Evolutionary conservation across 2,797 vertebrate species (phyloP).

Genomic region (Hemibagrus guttatus): DNA sequence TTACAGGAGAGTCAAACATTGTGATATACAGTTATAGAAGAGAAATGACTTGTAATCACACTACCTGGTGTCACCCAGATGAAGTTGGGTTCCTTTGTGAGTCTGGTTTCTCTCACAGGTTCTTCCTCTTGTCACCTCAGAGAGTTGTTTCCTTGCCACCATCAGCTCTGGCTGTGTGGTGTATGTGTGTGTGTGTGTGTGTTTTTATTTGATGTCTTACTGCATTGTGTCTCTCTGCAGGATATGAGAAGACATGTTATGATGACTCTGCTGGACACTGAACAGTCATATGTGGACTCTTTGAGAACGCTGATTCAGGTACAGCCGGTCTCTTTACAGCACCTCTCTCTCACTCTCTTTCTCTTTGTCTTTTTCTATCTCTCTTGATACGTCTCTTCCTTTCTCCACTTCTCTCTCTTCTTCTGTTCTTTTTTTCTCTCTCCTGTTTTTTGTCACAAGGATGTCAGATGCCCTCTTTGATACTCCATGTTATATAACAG

Average conservation of each 20-base stretch:
- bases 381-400: conserved; percentile 1
- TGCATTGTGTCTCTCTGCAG: conserved; percentile 66
- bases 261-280: conserved; percentile 95
- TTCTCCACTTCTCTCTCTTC: conserved; percentile 11
- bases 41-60: not conserved
- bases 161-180: not conserved
- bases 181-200: not conserved
- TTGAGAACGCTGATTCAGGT: conserved; percentile 81
- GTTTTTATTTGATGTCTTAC: not conserved
- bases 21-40: not conserved
- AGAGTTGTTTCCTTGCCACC: not conserved
- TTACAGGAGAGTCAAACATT: not conserved
- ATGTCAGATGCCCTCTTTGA: not conserved
- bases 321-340: not conserved
- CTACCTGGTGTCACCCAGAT: not conserved
- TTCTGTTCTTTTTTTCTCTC: conserved; percentile 5
- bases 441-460: not conserved
- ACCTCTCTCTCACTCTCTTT: not conserved
- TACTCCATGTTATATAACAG: conserved; percentile 1
- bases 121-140: not conserved
- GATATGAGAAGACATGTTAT: conserved; percentile 99
- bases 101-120: conserved; percentile 1
- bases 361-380: not conserved
- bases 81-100: not conserved
- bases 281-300: conserved; percentile 97